These are phyloP conservation scores for Eupeodes corollae DNA, from an alignment of 1,140 invertebrate genomes.

Conservation along the genomic window DNA sequence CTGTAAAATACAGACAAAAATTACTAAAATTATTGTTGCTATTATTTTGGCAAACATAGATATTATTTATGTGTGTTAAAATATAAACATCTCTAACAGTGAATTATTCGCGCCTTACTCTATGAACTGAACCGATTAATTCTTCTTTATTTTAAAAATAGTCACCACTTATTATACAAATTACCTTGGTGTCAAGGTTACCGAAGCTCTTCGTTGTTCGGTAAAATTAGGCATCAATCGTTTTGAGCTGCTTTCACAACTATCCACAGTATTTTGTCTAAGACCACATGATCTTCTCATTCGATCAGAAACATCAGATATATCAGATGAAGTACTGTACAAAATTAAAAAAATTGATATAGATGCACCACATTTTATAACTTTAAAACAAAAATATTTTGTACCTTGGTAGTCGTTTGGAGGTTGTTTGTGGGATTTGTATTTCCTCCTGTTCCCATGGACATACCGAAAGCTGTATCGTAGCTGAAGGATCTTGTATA, in stretches of 20 bases:
- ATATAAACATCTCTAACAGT: too few species aligned
- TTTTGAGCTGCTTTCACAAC: conserved; percentile 27
- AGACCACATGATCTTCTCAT: conserved; percentile 45
- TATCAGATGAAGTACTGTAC: conserved; percentile 55
- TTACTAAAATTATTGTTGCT: too few species aligned
- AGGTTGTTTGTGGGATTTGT: conserved; percentile 3
- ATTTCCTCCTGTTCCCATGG: conserved; percentile 20
- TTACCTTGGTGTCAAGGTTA: conserved; percentile 30
- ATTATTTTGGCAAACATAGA: too few species aligned
- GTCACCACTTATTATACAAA: too few species aligned
- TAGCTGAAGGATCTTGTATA: conserved; percentile 18
- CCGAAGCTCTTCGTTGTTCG: conserved; percentile 37
- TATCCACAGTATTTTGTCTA: conserved; percentile 50
- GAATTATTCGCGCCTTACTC: too few species aligned
- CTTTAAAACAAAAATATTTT: background rate
- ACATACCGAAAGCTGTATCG: conserved; percentile 23
- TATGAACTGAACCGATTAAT: too few species aligned
- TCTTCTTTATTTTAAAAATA: too few species aligned
- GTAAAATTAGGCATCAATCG: conserved; percentile 22
- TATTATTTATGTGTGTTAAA: too few species aligned
- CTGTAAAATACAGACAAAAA: too few species aligned
- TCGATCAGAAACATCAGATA: conserved; percentile 48
- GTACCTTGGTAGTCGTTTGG: conserved; percentile 21
- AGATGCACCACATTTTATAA: background rate
- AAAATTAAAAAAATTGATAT: background rate